phyloP scores from a whole-genome alignment of 2,888 invertebrate genomes.

The Cylindroiulus punctatus region DNA sequence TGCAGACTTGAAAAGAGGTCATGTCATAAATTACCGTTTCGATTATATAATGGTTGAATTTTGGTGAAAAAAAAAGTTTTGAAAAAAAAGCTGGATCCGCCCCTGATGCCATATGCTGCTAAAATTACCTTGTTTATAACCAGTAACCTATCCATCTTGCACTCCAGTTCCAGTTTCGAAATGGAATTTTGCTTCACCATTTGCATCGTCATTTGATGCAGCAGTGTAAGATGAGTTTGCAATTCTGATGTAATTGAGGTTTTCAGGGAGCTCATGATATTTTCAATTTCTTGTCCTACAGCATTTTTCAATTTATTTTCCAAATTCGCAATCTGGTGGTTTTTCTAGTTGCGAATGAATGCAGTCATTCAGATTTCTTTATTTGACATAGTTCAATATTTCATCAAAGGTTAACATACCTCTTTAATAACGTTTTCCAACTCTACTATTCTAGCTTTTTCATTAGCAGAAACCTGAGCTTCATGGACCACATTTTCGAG shows the following conservation, averaged over 20 bases:
- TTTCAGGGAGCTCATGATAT: conserved; percentile 27
- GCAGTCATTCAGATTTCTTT: not conserved
- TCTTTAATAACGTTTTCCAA: not conserved
- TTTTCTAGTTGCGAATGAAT: not conserved
- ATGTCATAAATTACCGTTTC: too few species aligned
- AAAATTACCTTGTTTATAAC: not conserved
- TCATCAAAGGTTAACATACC: not conserved
- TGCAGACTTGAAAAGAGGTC: too few species aligned
- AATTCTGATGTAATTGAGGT: not conserved
- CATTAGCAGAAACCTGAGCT: not conserved
- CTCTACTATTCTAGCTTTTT: not conserved
- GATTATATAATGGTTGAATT: too few species aligned
- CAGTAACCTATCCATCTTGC: not conserved
- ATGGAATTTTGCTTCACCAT: not conserved
- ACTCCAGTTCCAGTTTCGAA: not conserved
- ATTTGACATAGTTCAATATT: not conserved
- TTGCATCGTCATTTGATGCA: not conserved
- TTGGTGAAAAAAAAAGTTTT: too few species aligned
- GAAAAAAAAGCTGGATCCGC: too few species aligned
- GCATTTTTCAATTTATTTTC: conserved; percentile 30
- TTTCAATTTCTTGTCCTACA: not conserved
- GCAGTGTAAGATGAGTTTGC: not conserved
- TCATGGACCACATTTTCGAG: conserved; percentile 3
- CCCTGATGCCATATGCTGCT: not conserved
- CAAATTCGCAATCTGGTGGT: not conserved